Evolutionary conservation across 2,888 invertebrate species (phyloP).

Genomic region (Pandemis cinnamomeana): DNA sequence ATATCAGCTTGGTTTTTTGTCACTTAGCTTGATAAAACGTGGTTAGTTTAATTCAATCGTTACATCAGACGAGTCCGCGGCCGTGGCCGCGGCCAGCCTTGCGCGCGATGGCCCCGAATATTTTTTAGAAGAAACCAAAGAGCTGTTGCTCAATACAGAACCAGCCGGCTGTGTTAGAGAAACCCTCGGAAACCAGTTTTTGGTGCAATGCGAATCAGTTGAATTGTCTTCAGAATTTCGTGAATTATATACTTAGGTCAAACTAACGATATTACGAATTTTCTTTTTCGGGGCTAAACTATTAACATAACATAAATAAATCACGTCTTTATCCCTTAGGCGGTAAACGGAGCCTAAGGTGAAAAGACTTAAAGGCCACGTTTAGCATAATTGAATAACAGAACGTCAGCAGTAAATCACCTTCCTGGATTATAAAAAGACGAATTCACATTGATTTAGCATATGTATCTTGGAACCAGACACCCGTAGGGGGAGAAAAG

Average conservation of each 20-base stretch:
- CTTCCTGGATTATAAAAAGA: too few species aligned
- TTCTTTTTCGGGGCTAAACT: too few species aligned
- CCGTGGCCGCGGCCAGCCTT: constrained; percentile 22
- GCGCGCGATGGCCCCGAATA: constrained; percentile 11
- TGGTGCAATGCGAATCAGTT: background rate
- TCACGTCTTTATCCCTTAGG: too few species aligned
- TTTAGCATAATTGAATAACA: too few species aligned
- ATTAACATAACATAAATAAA: too few species aligned
- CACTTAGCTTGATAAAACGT: constrained; percentile 27
- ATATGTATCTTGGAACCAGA: too few species aligned
- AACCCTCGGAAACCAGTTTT: background rate
- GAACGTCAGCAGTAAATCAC: too few species aligned
- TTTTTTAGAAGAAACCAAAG: constrained; percentile 15
- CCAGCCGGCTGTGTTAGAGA: background rate
- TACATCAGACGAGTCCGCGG: constrained; percentile 27
- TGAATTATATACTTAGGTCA: background rate
- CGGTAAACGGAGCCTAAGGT: too few species aligned
- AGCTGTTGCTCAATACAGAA: background rate
- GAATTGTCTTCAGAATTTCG: background rate
- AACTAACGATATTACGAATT: too few species aligned
- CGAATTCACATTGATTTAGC: too few species aligned
- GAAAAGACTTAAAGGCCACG: too few species aligned
- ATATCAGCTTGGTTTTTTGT: constrained; percentile 25
- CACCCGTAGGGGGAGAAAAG: too few species aligned
- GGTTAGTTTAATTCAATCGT: constrained; percentile 27